Evolutionary conservation across 2,888 invertebrate species (phyloP).

Genomic region (Rhagophthalmus giganteus): DNA sequence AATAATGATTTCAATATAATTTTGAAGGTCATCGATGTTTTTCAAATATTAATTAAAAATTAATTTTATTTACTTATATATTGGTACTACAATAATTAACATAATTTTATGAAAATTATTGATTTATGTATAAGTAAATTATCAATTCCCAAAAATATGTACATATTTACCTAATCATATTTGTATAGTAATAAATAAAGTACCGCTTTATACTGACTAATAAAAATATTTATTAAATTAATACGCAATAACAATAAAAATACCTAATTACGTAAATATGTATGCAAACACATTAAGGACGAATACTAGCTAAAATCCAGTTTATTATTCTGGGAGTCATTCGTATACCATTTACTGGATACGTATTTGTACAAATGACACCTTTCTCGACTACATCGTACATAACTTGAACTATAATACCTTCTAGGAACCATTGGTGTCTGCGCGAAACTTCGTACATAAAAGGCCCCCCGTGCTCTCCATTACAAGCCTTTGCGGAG

Average conservation of each 20-base stretch:
- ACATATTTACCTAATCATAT: neutral
- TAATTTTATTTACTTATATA: too few species aligned
- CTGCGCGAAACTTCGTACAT: conserved; percentile 4
- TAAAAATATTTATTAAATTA: neutral
- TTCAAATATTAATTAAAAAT: too few species aligned
- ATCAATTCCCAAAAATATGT: neutral
- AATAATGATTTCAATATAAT: too few species aligned
- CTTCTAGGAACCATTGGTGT: conserved; percentile 8
- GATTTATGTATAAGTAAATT: too few species aligned
- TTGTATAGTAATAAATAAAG: neutral
- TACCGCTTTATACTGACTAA: neutral
- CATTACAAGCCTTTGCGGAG: neutral
- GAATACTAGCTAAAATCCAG: conserved; percentile 4
- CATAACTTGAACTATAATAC: conserved; percentile 3
- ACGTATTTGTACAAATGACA: conserved; percentile 1
- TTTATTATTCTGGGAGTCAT: conserved; percentile 1
- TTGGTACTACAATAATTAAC: too few species aligned
- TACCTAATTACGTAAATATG: neutral
- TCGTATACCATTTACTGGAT: conserved; percentile 4
- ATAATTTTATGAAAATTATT: too few species aligned
- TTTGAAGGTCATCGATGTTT: too few species aligned
- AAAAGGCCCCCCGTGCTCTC: conserved; percentile 9
- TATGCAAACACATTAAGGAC: neutral
- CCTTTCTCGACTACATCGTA: neutral
- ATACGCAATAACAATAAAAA: neutral